Base-by-base conservation (phyloP, 2,113 vertebrate species). In the Petaurus breviceps region DNA sequence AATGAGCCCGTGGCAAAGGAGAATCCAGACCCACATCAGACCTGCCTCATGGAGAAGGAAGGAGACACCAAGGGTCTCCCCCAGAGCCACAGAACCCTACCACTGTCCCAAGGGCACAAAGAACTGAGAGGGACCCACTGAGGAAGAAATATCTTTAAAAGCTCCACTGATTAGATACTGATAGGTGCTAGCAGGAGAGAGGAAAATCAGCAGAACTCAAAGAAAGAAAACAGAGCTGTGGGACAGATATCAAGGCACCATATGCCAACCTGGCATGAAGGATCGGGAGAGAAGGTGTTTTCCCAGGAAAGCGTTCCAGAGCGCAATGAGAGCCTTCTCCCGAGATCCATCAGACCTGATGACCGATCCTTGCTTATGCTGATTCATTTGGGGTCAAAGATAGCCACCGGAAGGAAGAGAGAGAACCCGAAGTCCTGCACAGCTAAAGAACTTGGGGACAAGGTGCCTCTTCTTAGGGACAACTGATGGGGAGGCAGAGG, bases 351-450 rank as follows among this genome's bases (percentile, higher is more conserved):
- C 68, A 22, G 23, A 43, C 19, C 7, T 2, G n/a, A 23, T 43
- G 68, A 22, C 2, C 7, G 0, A 19, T 12, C 16, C 31, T n/a
- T 37, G 14, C 4, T n/a, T n/a, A 3, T 77, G 61, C 31, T 1
- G 0, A n/a, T 16, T 68, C 31, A 68, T n/a, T n/a, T 68, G 61
- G 23, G 16, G 68, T 16, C 68, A 84, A 84, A 84, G 68, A 43
- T 3, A 55, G 1, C 16, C 0, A 16, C 37, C 68, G 8, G 37
- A 84, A 43, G 68, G 37, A 84, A 84, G 1, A 8, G 19, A 43
- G 68, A 12, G 7, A 43, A 84, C n/a, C 68, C 68, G 43, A 23
- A 84, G 68, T 84, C n/a, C 68, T 43, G 68, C 19, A 23, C n/a
- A 22, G 43, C 3, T 19, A 19, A 31, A 77, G 31, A 43, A 77